Conservation (phyloP, 2,113 vertebrate genomes). For the Psittacula cyanocephala region DNA sequence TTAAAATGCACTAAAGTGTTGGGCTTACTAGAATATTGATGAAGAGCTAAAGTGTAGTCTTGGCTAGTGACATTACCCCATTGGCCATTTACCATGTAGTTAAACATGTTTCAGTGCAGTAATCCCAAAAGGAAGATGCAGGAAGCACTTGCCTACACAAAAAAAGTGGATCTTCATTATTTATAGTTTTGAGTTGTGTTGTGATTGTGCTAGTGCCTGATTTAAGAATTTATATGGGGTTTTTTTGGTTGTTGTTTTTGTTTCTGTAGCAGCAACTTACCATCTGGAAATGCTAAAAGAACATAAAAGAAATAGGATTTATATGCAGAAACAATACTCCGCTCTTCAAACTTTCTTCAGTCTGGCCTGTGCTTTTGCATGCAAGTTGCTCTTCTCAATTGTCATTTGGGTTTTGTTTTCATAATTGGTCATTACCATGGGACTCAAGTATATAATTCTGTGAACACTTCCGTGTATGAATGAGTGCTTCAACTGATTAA, state of each 20-base stretch:
- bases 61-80: accelerated
- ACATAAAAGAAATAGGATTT: constrained; percentile 10
- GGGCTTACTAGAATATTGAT: neutral
- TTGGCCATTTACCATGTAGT: neutral
- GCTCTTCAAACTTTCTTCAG: neutral
- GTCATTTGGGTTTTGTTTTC: neutral
- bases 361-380: neutral
- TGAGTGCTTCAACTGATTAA: neutral
- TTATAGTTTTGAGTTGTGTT: constrained; percentile 43
- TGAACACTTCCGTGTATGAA: neutral
- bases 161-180: constrained; percentile 6
- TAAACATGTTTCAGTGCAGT: neutral
- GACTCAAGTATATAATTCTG: neutral
- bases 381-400: neutral
- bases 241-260: neutral
- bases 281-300: constrained; percentile 67
- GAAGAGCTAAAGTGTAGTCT: neutral
- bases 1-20: neutral
- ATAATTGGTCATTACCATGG: neutral
- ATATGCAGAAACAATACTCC: neutral
- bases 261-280: constrained; percentile 12
- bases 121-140: neutral
- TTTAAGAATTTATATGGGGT: neutral
- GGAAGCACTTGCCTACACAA: constrained; percentile 16
- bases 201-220: constrained; percentile 3